phyloP scores from a whole-genome alignment of 2,113 vertebrate species.

The Lucifuga dentata region DNA sequence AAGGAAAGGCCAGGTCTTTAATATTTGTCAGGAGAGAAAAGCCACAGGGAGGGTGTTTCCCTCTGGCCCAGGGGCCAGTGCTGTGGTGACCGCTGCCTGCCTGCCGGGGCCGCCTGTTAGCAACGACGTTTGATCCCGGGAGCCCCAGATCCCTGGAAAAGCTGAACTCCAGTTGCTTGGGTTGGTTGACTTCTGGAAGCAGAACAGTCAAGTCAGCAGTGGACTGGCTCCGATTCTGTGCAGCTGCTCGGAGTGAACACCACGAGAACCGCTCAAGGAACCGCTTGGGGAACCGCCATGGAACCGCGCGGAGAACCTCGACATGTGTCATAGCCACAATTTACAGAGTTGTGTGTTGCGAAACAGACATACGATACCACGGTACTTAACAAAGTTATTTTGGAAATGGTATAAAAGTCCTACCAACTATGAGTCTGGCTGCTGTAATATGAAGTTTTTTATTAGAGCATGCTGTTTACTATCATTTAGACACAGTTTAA shows the following conservation, averaged over 20 bases:
- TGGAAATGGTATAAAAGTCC: constrained; percentile 72
- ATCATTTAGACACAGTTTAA: constrained; percentile 15
- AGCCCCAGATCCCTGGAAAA: constrained; percentile 79
- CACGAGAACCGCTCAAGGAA: constrained; percentile 72
- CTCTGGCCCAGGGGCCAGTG: constrained; percentile 74
- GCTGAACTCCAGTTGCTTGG: constrained; percentile 74
- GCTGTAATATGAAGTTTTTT: constrained; percentile 58
- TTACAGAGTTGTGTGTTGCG: constrained; percentile 83
- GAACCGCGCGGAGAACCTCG: constrained; percentile 76
- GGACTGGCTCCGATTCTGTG: constrained; percentile 66
- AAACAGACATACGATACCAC: constrained; percentile 80
- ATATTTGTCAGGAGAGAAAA: constrained; percentile 86
- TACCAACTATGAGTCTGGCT: constrained; percentile 42
- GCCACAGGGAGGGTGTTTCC: constrained; percentile 85
- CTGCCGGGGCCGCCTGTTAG: constrained; percentile 67
- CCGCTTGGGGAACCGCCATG: constrained; percentile 69
- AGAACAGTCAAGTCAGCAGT: constrained; percentile 73
- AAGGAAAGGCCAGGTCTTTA: constrained; percentile 84
- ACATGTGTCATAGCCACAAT: constrained; percentile 85
- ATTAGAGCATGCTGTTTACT: constrained; percentile 38
- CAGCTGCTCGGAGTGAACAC: constrained; percentile 74
- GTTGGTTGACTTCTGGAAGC: constrained; percentile 76
- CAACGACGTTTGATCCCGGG: constrained; percentile 78
- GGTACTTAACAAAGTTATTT: constrained; percentile 83
- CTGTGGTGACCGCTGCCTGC: constrained; percentile 77